These are phyloP conservation scores for Ferrisia virgata DNA, from an alignment of 2,888 invertebrate species.

Conservation along the genomic window DNA sequence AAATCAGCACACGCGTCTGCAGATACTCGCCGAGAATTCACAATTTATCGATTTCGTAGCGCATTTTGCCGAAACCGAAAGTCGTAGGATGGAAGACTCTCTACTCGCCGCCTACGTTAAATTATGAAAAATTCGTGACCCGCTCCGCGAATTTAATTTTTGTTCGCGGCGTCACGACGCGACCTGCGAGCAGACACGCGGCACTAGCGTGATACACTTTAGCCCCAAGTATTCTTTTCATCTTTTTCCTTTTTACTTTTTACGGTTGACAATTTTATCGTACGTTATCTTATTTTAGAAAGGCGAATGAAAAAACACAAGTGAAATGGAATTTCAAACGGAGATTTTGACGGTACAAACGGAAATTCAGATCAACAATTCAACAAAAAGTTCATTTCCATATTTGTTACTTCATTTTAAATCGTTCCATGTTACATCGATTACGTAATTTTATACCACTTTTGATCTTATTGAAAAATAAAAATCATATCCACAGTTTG, in stretches of 20 bases:
- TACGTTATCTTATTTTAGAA: no score
- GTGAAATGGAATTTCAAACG: no score
- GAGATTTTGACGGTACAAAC: no score
- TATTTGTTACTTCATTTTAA: no score
- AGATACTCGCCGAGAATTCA: not conserved
- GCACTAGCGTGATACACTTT: not conserved
- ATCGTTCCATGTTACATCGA: no score
- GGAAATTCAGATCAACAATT: no score
- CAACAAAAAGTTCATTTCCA: no score
- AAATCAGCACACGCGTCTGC: constrained; percentile 1
- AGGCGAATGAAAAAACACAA: no score
- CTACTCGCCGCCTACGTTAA: not conserved
- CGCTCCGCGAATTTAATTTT: constrained; percentile 9
- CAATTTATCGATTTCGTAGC: not conserved
- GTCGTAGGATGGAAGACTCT: constrained; percentile 5
- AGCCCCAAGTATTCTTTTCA: not conserved
- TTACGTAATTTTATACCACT: no score
- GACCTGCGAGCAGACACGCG: not conserved
- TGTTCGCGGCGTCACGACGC: not conserved
- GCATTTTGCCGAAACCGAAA: not conserved
- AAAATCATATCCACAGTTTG: no score
- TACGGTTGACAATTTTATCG: not conserved
- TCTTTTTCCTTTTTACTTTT: not conserved
- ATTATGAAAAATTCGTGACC: constrained; percentile 9
- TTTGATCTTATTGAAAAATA: no score